Evolutionary conservation across 2,113 vertebrate species (phyloP).

Genomic region (Centropus unirufus): DNA sequence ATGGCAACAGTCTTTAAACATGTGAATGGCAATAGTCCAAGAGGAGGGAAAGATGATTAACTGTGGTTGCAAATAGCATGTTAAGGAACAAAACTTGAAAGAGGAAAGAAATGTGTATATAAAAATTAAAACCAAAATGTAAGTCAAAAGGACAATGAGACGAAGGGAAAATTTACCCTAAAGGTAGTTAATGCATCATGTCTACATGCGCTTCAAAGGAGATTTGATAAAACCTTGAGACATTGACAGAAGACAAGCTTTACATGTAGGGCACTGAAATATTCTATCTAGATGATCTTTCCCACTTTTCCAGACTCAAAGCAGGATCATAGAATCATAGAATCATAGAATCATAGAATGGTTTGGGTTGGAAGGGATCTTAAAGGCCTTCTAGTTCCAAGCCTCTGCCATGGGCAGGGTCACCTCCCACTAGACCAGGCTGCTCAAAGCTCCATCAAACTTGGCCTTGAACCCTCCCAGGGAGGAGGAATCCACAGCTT

Average conservation of each 20-base stretch:
- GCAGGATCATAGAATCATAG: too few relatives aligned
- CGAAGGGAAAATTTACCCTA: not conserved
- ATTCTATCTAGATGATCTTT: not conserved
- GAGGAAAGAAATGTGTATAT: not conserved
- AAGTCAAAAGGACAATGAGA: constrained; percentile 13
- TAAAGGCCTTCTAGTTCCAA: too few relatives aligned
- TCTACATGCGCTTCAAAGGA: not conserved
- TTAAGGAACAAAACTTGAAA: constrained; percentile 29
- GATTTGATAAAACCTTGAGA: not conserved
- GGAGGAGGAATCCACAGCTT: too few relatives aligned
- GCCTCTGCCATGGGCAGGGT: too few relatives aligned
- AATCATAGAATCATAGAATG: too few relatives aligned
- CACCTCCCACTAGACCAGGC: too few relatives aligned
- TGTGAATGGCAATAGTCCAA: constrained; percentile 29
- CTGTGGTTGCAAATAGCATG: not conserved
- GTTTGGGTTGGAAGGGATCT: too few relatives aligned
- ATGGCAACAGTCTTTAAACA: constrained; percentile 10
- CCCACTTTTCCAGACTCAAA: not conserved
- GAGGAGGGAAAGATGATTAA: constrained; percentile 10
- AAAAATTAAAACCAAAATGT: constrained; percentile 38
- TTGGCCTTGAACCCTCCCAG: too few relatives aligned
- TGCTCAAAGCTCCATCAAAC: too few relatives aligned
- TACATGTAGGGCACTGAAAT: not conserved
- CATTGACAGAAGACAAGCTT: not conserved
- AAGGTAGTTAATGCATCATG: not conserved